These are phyloP conservation scores for Polymixis lichenea DNA, from an alignment of 2,888 invertebrate species.

Conservation along the genomic window DNA sequence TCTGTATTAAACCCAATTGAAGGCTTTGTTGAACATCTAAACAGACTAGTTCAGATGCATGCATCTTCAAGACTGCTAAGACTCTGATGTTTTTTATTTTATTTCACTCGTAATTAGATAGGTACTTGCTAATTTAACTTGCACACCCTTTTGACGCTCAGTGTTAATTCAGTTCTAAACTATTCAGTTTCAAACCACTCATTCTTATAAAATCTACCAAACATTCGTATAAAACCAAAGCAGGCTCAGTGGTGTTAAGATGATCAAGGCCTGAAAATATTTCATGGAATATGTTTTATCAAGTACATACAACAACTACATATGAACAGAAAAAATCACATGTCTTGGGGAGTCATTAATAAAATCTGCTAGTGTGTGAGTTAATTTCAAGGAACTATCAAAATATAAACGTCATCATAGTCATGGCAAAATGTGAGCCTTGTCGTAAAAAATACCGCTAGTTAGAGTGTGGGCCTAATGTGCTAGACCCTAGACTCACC, in stretches of 20 bases:
- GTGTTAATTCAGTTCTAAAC: constrained; percentile 1
- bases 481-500: constrained; percentile 70
- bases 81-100: background rate
- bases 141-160: background rate
- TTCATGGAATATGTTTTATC: background rate
- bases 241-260: constrained; percentile 14
- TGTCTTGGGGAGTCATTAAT: background rate
- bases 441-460: constrained; percentile 23
- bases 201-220: no score
- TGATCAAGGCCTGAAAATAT: background rate
- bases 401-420: background rate
- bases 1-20: background rate
- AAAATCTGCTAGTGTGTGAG: background rate
- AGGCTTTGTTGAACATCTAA: background rate
- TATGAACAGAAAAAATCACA: background rate
- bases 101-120: background rate
- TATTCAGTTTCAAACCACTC: constrained; percentile 9
- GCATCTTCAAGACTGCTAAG: background rate
- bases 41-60: constrained; percentile 7
- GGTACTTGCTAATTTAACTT: background rate
- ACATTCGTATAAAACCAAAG: constrained; percentile 17
- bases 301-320: no score
- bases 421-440: background rate
- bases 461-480: background rate
- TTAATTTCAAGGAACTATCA: background rate